These are phyloP conservation scores for Peromyscus aztecus DNA, from an alignment of 2,797 vertebrate genomes.

Conservation along the genomic window DNA sequence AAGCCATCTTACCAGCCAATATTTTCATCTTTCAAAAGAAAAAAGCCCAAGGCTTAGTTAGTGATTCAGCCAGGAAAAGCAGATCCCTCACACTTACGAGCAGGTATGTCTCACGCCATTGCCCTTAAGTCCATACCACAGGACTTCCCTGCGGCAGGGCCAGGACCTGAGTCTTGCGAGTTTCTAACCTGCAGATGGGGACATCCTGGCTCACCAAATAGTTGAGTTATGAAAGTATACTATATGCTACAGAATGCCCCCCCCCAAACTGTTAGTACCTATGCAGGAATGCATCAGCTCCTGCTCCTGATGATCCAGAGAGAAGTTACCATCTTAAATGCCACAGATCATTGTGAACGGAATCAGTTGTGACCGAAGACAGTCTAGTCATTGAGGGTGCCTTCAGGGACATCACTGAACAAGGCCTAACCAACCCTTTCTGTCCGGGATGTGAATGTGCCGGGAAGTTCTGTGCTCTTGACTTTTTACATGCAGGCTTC, in stretches of 20 bases:
- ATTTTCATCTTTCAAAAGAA: neutral
- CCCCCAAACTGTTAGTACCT: neutral
- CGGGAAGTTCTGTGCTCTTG: neutral
- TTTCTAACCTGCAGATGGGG: neutral
- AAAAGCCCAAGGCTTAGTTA: neutral
- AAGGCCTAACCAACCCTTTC: too few relatives aligned
- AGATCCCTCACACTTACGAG: neutral
- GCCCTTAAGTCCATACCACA: neutral
- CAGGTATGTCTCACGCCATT: neutral
- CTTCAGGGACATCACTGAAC: neutral
- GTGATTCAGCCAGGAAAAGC: neutral
- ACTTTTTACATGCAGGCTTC: neutral
- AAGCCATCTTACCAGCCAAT: neutral
- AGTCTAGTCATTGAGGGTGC: accelerated
- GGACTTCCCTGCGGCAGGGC: neutral
- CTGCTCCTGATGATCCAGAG: neutral
- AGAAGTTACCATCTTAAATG: neutral
- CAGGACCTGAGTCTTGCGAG: neutral
- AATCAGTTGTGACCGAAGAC: neutral
- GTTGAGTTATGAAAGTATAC: neutral
- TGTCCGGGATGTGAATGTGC: neutral
- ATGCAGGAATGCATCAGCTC: neutral
- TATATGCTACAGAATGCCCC: neutral
- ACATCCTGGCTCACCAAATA: neutral
- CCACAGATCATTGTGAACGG: neutral